Conservation (phyloP, 2,797 vertebrate species). For the Simalia tracyae region DNA sequence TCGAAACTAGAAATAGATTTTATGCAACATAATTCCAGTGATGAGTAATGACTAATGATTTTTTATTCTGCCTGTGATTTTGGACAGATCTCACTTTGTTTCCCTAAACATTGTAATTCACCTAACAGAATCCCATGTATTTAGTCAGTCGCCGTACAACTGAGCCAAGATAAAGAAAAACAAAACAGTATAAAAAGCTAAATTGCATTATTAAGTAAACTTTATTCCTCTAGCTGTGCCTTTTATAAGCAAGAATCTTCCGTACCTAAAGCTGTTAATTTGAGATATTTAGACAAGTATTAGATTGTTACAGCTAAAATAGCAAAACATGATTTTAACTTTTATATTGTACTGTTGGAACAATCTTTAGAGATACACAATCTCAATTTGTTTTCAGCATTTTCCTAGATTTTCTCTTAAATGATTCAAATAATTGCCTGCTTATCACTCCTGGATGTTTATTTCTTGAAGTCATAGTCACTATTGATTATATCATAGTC, state of each 20-base stretch:
- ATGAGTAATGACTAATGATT: background rate
- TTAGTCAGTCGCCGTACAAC: background rate
- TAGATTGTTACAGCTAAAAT: background rate
- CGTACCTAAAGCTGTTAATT: background rate
- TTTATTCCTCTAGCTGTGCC: background rate
- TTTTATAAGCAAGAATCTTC: background rate
- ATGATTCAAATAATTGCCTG: background rate
- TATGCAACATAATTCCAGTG: background rate
- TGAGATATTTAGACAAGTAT: background rate
- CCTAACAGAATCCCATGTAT: background rate
- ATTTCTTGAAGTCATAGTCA: background rate
- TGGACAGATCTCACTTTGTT: background rate
- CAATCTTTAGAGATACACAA: background rate
- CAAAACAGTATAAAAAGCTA: background rate
- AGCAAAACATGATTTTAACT: background rate
- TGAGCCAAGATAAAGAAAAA: conserved; percentile 6
- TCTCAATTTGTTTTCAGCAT: background rate
- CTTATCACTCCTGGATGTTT: background rate
- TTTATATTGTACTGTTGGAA: background rate
- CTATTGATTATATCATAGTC: background rate
- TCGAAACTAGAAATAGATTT: background rate
- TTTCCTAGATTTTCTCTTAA: background rate
- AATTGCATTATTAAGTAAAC: background rate
- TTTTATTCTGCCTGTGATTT: background rate
- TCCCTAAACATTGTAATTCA: background rate